A percentile compares a stretch with the other conserved stretches of the same genome.
phyloP scores from a whole-genome alignment of 23 tunicate genomes.

The Halocynthia roretzi region DNA sequence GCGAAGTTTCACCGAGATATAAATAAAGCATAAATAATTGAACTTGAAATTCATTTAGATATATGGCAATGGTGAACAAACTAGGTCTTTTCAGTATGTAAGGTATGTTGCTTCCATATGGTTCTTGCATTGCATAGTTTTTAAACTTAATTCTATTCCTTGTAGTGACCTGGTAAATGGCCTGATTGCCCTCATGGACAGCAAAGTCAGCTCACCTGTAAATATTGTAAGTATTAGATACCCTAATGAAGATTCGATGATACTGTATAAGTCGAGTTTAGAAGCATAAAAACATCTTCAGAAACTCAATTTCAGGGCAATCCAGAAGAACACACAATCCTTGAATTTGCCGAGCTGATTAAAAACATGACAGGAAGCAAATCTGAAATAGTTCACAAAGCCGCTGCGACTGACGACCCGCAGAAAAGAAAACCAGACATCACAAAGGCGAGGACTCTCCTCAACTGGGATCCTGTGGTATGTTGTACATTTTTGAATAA shows the following conservation, averaged over 20 bases:
- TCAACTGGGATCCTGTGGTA: conserved; percentile 78
- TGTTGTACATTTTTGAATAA: not conserved
- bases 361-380: conserved; percentile 34
- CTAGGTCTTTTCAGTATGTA: conserved; percentile 92
- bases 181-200: conserved; percentile 74
- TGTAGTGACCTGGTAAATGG: conserved; percentile 79
- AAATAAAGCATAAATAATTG: not conserved
- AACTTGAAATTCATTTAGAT: conserved; percentile 9
- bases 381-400: conserved; percentile 64
- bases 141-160: not conserved
- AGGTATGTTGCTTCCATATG: not conserved
- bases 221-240: conserved; percentile 14
- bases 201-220: conserved; percentile 60
- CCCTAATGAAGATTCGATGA: not conserved
- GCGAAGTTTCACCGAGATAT: not conserved
- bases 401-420: conserved; percentile 85
- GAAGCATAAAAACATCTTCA: not conserved
- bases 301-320: conserved; percentile 31
- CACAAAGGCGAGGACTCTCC: conserved; percentile 49
- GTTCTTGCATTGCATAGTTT: not conserved
- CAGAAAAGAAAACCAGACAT: conserved; percentile 88
- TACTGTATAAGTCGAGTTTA: not conserved
- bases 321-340: conserved; percentile 81
- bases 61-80: conserved; percentile 80
- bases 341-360: conserved; percentile 64